Conservation (phyloP, 2,797 vertebrate genomes). For the Smutsia gigantea region DNA sequence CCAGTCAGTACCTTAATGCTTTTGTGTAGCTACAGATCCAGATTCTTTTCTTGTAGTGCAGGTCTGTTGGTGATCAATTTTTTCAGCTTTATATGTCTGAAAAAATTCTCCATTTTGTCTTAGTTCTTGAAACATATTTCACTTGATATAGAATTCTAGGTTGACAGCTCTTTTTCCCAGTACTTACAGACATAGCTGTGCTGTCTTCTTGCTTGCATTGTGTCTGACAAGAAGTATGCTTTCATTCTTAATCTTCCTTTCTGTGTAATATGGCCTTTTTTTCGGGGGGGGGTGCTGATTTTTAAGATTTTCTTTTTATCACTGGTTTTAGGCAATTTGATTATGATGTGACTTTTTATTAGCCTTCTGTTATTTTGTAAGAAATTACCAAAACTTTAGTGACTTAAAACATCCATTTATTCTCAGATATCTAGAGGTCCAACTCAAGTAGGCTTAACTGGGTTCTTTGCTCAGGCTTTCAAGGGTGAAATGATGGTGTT, state of each 20-base stretch:
- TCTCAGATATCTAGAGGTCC: not conserved
- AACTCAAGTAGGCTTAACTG: not conserved
- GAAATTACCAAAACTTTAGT: not conserved
- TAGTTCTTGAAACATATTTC: not conserved
- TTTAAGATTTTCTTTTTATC: not conserved
- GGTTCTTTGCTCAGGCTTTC: not conserved
- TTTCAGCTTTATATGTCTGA: not conserved
- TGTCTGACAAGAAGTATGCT: not conserved
- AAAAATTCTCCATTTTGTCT: not conserved
- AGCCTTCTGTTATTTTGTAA: not conserved
- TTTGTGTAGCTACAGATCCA: not conserved
- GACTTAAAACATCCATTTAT: not conserved
- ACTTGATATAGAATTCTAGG: not conserved
- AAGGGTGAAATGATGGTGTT: not conserved
- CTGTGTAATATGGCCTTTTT: not conserved
- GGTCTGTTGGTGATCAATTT: not conserved
- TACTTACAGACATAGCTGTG: not conserved
- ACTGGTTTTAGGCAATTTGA: not conserved
- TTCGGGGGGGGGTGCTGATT: not conserved
- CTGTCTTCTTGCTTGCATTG: not conserved
- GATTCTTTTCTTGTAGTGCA: not conserved
- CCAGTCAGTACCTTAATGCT: not conserved
- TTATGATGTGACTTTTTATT: not conserved
- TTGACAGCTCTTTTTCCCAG: not conserved
- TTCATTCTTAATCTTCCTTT: not conserved